A percentile compares a stretch with the other conserved stretches of the same genome.
Evolutionary conservation across 2,888 invertebrate genomes (phyloP).

Genomic region (Drosophila trichaetosa): DNA sequence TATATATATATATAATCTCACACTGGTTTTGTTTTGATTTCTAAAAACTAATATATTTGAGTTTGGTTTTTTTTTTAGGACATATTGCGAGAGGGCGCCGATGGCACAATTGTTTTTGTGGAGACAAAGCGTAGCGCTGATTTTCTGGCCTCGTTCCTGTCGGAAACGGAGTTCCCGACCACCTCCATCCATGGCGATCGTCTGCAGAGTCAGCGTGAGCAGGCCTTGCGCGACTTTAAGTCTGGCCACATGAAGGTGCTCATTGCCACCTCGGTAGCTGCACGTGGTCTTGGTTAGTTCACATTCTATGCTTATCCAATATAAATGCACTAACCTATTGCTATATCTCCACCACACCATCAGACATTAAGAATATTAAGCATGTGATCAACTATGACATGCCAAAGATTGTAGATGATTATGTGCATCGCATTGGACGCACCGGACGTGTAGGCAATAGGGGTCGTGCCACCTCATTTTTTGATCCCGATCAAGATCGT

Average conservation of each 20-base stretch:
- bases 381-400: slow-evolving; percentile 97
- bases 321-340: neutral
- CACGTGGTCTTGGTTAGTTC: slow-evolving; percentile 91
- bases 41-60: neutral
- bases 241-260: slow-evolving; percentile 91
- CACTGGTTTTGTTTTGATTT: neutral
- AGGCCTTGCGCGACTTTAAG: slow-evolving; percentile 95
- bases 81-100: slow-evolving; percentile 78
- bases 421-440: slow-evolving; percentile 97
- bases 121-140: slow-evolving; percentile 96
- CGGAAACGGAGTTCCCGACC: slow-evolving; percentile 93
- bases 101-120: slow-evolving; percentile 93
- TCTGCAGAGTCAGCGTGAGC: slow-evolving; percentile 97
- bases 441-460: slow-evolving; percentile 97
- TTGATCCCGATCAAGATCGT: slow-evolving; percentile 88
- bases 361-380: slow-evolving; percentile 93
- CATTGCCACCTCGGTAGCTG: slow-evolving; percentile 98
- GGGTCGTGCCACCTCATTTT: slow-evolving; percentile 95
- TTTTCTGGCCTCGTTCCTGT: slow-evolving; percentile 93
- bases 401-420: slow-evolving; percentile 95
- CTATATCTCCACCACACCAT: slow-evolving; percentile 36
- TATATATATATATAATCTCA: neutral
- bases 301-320: neutral
- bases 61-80: slow-evolving; percentile 61
- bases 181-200: slow-evolving; percentile 99